Conservation (phyloP, 1,140 invertebrate species). For the Periplaneta americana region DNA sequence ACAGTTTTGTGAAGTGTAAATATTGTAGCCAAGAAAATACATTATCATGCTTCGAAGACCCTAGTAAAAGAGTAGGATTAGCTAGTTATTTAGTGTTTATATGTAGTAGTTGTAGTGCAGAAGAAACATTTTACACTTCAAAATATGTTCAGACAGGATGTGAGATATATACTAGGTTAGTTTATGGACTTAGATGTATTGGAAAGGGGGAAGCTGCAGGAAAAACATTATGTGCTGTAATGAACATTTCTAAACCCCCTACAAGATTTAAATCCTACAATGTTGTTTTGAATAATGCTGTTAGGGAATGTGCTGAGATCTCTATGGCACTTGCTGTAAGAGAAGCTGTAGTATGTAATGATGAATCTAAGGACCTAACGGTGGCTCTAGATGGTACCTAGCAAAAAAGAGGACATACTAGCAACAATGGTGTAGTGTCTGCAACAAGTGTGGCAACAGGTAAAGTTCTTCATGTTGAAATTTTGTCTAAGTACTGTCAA, state of each 20-base stretch:
- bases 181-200: neutral
- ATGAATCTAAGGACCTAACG: neutral
- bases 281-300: neutral
- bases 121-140: too few species aligned
- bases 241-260: neutral
- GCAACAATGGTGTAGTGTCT: too few species aligned
- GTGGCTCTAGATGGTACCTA: too few species aligned
- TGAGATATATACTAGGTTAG: neutral
- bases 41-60: neutral
- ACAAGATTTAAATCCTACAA: neutral
- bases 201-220: neutral
- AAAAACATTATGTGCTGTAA: too few species aligned
- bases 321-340: neutral
- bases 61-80: neutral
- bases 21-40: too few species aligned
- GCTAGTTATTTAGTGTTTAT: neutral
- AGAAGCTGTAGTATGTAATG: neutral
- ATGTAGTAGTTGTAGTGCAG: neutral
- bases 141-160: too few species aligned
- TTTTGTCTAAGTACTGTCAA: constrained; percentile 14
- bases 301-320: neutral
- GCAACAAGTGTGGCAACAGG: constrained; percentile 11
- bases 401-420: too few species aligned
- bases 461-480: constrained; percentile 14
- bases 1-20: too few species aligned